Evolutionary conservation across 2,888 invertebrate species (phyloP), one percentile per base, ranked within the genome.

Genomic region (Netelia inedita): DNA sequence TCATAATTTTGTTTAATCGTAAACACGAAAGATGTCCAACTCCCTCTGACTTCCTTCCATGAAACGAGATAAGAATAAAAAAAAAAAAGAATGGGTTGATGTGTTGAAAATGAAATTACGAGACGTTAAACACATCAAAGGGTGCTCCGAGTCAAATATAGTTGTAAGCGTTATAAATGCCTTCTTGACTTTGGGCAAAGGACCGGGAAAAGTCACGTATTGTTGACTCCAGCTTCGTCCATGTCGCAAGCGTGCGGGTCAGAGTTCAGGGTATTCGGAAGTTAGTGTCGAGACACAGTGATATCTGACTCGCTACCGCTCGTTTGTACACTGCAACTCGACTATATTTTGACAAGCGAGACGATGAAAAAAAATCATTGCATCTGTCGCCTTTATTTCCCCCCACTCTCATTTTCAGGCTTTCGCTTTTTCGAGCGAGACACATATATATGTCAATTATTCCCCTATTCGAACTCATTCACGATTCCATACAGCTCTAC

Each of bases 341-440:
- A 74, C 81, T 63, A 57, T 83, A 74, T 82, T 85, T 82, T 85
- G 85, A 85, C 85, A 85, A 57, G 61, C 82, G 50, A 85, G 74
- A 69, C 74, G 85, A 59, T n/a, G n/a, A 35, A 6, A 69, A 79
- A 61, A 81, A 72, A 79, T 82, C 79, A 85, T 82, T 65, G 82
- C 85, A 82, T 82, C 85, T 82, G 81, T 82, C 78, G 66, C 73
- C 57, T 57, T 82, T 78, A 50, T 71, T 66, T 82, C 55, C 41
- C 63, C 23, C 66, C 73, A 21, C 23, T 69, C 43, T 73, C 61
- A 50, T 72, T 46, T 8, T 10, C 59, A 35, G 10, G 21, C 46
- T 50, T 28, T 53, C n/a, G 50, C 23, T 50, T 46, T 71, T 82
- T 76, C 72, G 50, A 53, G 16, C n/a, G 57, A 19, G 1, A 10